A percentile compares a stretch with the other conserved stretches of the same genome.
Evolutionary conservation across 2,888 invertebrate genomes (phyloP).

Genomic region (Toxonevra muliebris): DNA sequence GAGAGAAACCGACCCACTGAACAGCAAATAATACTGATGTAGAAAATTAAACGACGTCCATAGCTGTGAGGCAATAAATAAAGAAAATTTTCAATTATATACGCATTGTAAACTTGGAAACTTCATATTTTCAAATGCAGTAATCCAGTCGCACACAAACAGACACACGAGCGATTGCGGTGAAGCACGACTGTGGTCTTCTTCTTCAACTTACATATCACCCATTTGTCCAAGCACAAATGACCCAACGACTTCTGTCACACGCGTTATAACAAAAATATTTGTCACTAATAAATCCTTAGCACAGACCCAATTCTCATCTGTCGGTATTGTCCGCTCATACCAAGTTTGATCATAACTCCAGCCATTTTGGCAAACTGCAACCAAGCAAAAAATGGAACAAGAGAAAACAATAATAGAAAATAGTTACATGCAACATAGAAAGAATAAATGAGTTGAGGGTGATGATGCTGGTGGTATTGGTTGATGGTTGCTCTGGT

Average conservation of each 20-base stretch:
- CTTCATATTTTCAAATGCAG: slow-evolving; percentile 24
- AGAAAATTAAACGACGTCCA: slow-evolving; percentile 67
- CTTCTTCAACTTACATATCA: slow-evolving; percentile 66
- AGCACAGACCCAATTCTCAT: slow-evolving; percentile 70
- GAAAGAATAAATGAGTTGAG: neutral
- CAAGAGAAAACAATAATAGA: slow-evolving; percentile 15
- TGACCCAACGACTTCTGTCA: slow-evolving; percentile 69
- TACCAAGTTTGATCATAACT: slow-evolving; percentile 69
- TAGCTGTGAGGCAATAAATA: slow-evolving; percentile 56
- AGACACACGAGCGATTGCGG: neutral
- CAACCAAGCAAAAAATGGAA: slow-evolving; percentile 10
- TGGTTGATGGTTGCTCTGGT: neutral
- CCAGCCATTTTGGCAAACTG: slow-evolving; percentile 69
- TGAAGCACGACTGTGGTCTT: too few relatives aligned
- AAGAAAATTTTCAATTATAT: slow-evolving; percentile 39
- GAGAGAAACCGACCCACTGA: slow-evolving; percentile 64
- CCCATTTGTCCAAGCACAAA: slow-evolving; percentile 69
- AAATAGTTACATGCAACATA: slow-evolving; percentile 13
- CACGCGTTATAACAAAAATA: slow-evolving; percentile 67
- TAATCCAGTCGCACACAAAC: slow-evolving; percentile 21
- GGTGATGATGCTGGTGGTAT: neutral
- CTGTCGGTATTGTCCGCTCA: slow-evolving; percentile 66
- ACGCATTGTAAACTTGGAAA: slow-evolving; percentile 4
- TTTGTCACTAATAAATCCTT: slow-evolving; percentile 68
- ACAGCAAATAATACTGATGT: slow-evolving; percentile 64